phyloP scores from a whole-genome alignment of 1,140 invertebrate genomes.

The Coelopa frigida region DNA sequence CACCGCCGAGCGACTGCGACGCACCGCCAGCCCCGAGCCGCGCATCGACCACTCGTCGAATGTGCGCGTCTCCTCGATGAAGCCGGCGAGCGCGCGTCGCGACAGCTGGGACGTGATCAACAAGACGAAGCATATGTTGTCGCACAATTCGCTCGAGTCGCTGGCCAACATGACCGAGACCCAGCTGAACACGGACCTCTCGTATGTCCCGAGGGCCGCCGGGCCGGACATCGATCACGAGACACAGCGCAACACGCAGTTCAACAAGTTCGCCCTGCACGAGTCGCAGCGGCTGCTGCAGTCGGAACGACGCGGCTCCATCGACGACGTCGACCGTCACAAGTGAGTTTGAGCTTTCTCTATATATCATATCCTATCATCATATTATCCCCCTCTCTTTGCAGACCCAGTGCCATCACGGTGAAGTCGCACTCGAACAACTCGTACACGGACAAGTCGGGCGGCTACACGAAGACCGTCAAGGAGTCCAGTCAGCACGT shows the following conservation, averaged over 20 bases:
- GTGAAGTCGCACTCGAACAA: conserved; percentile 43
- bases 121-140: conserved; percentile 67
- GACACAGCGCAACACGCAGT: conserved; percentile 53
- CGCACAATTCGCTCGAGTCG: conserved; percentile 57
- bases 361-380: neutral
- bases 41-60: conserved; percentile 62
- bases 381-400: neutral
- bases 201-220: conserved; percentile 40
- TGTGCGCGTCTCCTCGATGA: conserved; percentile 60
- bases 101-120: conserved; percentile 76
- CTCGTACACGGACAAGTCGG: conserved; percentile 35
- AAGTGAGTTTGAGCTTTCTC: conserved; percentile 19
- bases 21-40: conserved; percentile 46
- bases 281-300: conserved; percentile 28
- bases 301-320: conserved; percentile 22
- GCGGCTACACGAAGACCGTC: conserved; percentile 39
- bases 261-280: conserved; percentile 50
- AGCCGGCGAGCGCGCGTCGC: conserved; percentile 53
- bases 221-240: conserved; percentile 50
- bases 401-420: conserved; percentile 44
- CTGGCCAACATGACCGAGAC: conserved; percentile 57
- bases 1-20: conserved; percentile 31
- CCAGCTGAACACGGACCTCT: conserved; percentile 48
- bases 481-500: conserved; percentile 42
- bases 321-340: conserved; percentile 37